A percentile compares a stretch with the other conserved stretches of the same genome.
Conservation (phyloP, 2,888 invertebrate species). For the Phengaris arion region DNA sequence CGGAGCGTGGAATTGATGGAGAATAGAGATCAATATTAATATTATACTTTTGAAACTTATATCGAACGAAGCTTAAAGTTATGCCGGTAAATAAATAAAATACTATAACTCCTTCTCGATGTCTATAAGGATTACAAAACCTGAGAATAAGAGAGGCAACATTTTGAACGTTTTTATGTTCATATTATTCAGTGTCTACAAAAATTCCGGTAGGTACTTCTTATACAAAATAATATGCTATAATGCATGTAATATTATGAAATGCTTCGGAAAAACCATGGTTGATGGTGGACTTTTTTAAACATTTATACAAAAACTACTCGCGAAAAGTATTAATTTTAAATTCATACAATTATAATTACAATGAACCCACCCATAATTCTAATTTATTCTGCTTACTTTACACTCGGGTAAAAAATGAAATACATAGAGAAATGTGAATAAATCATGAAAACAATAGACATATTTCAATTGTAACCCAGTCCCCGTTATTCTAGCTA, state of each 20-base stretch:
- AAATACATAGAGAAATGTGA: constrained; percentile 20
- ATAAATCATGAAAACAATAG: constrained; percentile 26
- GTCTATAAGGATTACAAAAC: neutral
- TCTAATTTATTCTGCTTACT: constrained; percentile 8
- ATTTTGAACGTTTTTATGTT: neutral
- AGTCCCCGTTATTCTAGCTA: constrained; percentile 28
- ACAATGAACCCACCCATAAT: neutral
- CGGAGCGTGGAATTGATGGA: no score
- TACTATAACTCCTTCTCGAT: no score
- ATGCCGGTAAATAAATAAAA: neutral
- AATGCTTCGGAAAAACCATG: no score
- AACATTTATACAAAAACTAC: neutral
- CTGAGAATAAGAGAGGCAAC: neutral
- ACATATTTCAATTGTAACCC: constrained; percentile 32
- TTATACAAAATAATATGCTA: no score
- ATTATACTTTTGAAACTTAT: no score
- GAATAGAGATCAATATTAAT: no score
- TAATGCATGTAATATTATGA: no score
- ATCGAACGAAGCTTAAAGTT: no score
- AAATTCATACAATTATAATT: neutral
- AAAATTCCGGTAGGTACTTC: neutral
- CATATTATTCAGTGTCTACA: neutral
- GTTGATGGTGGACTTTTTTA: no score
- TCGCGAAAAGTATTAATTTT: neutral
- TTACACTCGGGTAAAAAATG: constrained; percentile 7